phyloP scores from a whole-genome alignment of 2,113 vertebrate genomes.

The Oncorhynchus nerka region DNA sequence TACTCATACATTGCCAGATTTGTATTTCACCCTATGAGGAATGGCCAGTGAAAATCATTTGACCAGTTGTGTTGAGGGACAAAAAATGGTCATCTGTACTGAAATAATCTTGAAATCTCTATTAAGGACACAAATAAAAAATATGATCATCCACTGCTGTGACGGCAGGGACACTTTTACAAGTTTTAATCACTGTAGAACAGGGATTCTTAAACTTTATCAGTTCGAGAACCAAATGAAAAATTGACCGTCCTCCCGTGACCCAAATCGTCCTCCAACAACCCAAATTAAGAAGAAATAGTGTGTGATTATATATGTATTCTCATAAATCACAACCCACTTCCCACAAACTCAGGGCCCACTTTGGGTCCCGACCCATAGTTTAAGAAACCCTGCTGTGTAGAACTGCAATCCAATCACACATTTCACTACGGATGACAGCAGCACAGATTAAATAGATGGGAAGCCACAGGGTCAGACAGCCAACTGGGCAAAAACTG shows the following conservation, averaged over 20 bases:
- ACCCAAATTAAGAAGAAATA: too few relatives aligned
- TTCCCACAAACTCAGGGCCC: too few relatives aligned
- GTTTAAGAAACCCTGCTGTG: too few relatives aligned
- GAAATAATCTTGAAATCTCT: slow-evolving; percentile 11
- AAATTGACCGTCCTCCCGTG: too few relatives aligned
- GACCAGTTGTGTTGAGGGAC: slow-evolving; percentile 1
- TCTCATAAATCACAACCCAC: too few relatives aligned
- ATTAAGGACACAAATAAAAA: slow-evolving; percentile 17
- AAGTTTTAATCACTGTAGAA: slow-evolving; percentile 19
- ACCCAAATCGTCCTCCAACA: too few relatives aligned
- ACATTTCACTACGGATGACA: slow-evolving; percentile 41
- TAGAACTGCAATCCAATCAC: slow-evolving; percentile 2
- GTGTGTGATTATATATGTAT: too few relatives aligned
- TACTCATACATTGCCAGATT: not conserved
- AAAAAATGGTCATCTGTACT: not conserved
- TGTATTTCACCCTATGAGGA: not conserved
- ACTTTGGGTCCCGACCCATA: too few relatives aligned
- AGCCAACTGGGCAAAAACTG: too few relatives aligned
- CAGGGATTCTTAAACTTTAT: not conserved
- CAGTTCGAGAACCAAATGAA: too few relatives aligned
- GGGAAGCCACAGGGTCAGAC: too few relatives aligned
- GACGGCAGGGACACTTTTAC: slow-evolving; percentile 9
- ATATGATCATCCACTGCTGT: slow-evolving; percentile 13
- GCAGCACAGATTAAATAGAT: slow-evolving; percentile 46
- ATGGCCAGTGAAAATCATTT: not conserved